These are phyloP conservation scores for Cheumatopsyche charites DNA, from an alignment of 1,140 invertebrate species.

Conservation along the genomic window DNA sequence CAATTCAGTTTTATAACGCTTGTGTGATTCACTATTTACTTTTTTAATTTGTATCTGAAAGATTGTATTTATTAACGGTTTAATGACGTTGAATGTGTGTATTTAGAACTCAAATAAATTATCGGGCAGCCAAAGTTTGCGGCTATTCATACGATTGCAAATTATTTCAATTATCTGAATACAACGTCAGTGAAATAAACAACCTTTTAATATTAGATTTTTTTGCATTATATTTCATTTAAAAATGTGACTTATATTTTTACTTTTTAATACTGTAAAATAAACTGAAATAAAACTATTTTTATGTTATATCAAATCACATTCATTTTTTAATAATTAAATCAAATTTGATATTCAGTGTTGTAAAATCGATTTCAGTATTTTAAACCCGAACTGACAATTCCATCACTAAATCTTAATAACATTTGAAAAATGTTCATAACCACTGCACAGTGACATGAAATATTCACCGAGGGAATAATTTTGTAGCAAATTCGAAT, in stretches of 20 bases:
- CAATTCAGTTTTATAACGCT: not conserved
- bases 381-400: no score
- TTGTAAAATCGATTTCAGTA: no score
- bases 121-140: not conserved
- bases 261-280: not conserved
- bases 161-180: slow-evolving; percentile 10
- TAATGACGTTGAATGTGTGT: not conserved
- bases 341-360: no score
- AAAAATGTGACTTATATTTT: not conserved
- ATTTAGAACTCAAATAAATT: not conserved
- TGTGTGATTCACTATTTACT: no score
- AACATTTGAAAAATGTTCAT: not conserved
- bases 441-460: not conserved
- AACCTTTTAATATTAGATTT: no score
- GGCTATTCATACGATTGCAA: slow-evolving; percentile 12
- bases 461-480: slow-evolving; percentile 15
- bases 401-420: not conserved
- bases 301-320: no score
- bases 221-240: no score
- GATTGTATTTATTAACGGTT: not conserved
- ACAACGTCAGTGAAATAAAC: no score
- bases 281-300: no score
- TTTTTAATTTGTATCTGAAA: no score
- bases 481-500: slow-evolving; percentile 8
- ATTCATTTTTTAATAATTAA: no score